phyloP scores from a whole-genome alignment of 2,113 vertebrate genomes.

The Nipponia nippon region DNA sequence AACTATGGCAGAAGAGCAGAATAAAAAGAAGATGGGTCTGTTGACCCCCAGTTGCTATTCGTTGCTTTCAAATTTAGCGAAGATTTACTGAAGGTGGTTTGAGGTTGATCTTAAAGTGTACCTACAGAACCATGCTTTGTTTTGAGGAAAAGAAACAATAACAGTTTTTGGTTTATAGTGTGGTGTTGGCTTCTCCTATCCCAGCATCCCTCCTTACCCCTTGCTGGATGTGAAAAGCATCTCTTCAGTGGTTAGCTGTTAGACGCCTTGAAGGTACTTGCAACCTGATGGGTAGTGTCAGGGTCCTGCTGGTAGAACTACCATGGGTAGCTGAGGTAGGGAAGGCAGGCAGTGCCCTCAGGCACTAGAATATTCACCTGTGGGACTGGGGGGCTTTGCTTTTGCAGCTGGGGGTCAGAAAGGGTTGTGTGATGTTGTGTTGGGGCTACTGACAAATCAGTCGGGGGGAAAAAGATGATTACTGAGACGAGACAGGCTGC shows the following conservation, averaged over 20 bases:
- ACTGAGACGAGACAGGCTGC: background rate
- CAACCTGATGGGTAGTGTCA: background rate
- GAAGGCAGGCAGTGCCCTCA: background rate
- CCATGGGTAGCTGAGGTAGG: background rate
- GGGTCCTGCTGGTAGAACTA: background rate
- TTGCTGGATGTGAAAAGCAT: background rate
- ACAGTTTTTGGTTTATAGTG: background rate
- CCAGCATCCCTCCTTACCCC: background rate
- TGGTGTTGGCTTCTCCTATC: background rate
- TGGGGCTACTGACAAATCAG: background rate
- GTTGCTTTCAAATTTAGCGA: background rate
- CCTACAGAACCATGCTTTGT: background rate
- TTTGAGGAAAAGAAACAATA: background rate
- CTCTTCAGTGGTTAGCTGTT: background rate
- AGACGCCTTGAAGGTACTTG: background rate
- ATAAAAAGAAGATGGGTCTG: background rate
- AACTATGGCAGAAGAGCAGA: background rate
- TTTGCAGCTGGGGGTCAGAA: background rate
- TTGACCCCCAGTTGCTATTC: background rate
- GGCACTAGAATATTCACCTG: background rate
- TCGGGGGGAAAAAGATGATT: fast-evolving
- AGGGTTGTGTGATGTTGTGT: background rate
- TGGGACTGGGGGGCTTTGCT: background rate
- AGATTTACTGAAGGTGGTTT: background rate
- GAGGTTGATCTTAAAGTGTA: background rate